Conservation (phyloP, 2,797 vertebrate species). For the Crocidura indochinensis region DNA sequence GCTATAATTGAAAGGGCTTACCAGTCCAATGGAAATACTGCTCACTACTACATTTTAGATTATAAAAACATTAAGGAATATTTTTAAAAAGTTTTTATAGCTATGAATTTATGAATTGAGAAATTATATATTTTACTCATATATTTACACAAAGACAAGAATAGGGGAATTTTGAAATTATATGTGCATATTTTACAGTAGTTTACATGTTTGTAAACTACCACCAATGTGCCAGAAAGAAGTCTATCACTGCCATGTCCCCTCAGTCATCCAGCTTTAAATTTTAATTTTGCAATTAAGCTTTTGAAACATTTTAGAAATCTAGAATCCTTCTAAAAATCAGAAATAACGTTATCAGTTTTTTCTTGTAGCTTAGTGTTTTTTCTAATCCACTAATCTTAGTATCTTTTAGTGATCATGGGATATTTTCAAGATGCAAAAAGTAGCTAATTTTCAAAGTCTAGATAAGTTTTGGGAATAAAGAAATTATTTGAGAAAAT, state of each 20-base stretch:
- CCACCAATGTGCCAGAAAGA: too few relatives aligned
- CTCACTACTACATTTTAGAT: background rate
- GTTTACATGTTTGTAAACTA: too few relatives aligned
- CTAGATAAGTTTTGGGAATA: slow-evolving; percentile 8
- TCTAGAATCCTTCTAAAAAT: slow-evolving; percentile 17
- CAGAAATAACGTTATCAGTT: background rate
- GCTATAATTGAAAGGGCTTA: background rate
- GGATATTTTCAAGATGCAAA: slow-evolving; percentile 1
- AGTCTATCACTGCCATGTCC: too few relatives aligned
- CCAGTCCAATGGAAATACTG: background rate
- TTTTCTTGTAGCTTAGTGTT: slow-evolving; percentile 23
- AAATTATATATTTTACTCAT: background rate
- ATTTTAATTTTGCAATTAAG: slow-evolving; percentile 4
- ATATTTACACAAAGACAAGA: background rate
- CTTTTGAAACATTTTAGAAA: background rate
- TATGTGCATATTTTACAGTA: background rate
- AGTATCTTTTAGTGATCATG: background rate
- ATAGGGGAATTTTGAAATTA: slow-evolving; percentile 1
- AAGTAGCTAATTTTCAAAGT: background rate
- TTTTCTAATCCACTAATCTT: slow-evolving; percentile 29
- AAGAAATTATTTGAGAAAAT: slow-evolving; percentile 9
- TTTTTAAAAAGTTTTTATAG: slow-evolving; percentile 13
- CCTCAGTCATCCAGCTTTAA: too few relatives aligned
- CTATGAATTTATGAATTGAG: slow-evolving; percentile 16
- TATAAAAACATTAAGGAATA: background rate